Evolutionary conservation across 2,888 invertebrate genomes (phyloP).

Genomic region (Ectropis crepuscularia): DNA sequence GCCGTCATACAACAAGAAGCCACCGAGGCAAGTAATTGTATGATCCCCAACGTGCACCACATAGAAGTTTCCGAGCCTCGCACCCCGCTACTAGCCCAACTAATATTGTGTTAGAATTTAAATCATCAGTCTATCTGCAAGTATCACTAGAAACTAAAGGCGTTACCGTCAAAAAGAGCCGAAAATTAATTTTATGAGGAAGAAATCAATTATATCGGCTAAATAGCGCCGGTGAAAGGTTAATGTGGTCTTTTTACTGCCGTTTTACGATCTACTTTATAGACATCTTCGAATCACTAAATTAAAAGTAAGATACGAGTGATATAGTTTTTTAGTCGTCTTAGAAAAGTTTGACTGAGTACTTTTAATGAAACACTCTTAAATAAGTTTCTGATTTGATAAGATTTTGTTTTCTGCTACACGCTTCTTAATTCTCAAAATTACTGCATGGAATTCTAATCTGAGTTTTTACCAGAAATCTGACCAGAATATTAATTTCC

Average conservation of each 20-base stretch:
- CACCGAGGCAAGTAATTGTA: too few species aligned
- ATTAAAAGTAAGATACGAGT: conserved; percentile 66
- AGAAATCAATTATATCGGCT: conserved; percentile 68
- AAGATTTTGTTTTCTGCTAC: too few species aligned
- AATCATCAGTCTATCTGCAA: neutral
- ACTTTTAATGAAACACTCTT: neutral
- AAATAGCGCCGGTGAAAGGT: conserved; percentile 71
- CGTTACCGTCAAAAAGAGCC: conserved; percentile 28
- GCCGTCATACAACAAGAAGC: too few species aligned
- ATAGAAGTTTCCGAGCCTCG: too few species aligned
- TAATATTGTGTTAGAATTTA: too few species aligned
- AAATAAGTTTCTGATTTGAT: too few species aligned
- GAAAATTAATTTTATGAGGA: conserved; percentile 54
- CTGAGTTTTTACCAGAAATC: conserved; percentile 36
- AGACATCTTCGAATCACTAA: conserved; percentile 66
- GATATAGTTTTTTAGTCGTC: conserved; percentile 39
- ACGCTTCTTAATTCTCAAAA: too few species aligned
- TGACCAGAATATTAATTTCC: conserved; percentile 62
- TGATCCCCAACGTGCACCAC: too few species aligned
- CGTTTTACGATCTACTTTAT: conserved; percentile 69
- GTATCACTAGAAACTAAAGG: conserved; percentile 13
- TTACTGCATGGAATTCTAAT: conserved; percentile 20
- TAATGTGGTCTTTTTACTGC: conserved; percentile 73
- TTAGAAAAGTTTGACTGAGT: conserved; percentile 15
- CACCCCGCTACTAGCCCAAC: too few species aligned